phyloP scores from a whole-genome alignment of 2,888 invertebrate species.

The Caenorhabditis japonica region DNA sequence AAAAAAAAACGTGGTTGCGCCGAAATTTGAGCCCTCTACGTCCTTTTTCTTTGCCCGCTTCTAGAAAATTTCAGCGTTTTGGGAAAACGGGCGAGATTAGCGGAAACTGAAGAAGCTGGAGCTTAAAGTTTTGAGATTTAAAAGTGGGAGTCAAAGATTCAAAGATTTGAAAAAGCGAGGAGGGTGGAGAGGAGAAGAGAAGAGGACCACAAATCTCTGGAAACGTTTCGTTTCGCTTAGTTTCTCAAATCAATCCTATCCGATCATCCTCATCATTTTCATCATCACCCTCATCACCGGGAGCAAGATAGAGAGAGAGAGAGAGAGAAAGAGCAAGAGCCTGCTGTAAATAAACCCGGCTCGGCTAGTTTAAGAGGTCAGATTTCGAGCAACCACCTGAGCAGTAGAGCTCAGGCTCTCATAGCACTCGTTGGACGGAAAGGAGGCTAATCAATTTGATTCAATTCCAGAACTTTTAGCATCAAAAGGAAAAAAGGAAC shows the following conservation, averaged over 20 bases:
- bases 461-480: not conserved
- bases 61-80: not conserved
- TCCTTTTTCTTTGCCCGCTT: slow-evolving; percentile 2
- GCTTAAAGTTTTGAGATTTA: not conserved
- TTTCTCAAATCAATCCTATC: slow-evolving; percentile 10
- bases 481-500: not conserved
- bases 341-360: slow-evolving; percentile 30
- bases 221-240: slow-evolving; percentile 1
- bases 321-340: not conserved
- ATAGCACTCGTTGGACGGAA: not conserved
- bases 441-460: not conserved
- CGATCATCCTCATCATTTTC: slow-evolving; percentile 7
- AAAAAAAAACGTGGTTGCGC: no score
- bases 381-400: slow-evolving; percentile 28
- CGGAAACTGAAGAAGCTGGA: not conserved
- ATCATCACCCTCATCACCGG: no score
- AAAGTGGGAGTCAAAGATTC: not conserved
- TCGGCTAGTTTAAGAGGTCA: slow-evolving; percentile 34
- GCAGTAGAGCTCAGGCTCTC: slow-evolving; percentile 9
- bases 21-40: slow-evolving; percentile 39
- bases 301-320: not conserved
- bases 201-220: slow-evolving; percentile 21
- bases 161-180: slow-evolving; percentile 6
- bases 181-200: not conserved
- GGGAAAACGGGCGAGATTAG: not conserved